These are phyloP conservation scores for Leucoptera coffeella DNA, from an alignment of 2,888 invertebrate species.

Conservation along the genomic window DNA sequence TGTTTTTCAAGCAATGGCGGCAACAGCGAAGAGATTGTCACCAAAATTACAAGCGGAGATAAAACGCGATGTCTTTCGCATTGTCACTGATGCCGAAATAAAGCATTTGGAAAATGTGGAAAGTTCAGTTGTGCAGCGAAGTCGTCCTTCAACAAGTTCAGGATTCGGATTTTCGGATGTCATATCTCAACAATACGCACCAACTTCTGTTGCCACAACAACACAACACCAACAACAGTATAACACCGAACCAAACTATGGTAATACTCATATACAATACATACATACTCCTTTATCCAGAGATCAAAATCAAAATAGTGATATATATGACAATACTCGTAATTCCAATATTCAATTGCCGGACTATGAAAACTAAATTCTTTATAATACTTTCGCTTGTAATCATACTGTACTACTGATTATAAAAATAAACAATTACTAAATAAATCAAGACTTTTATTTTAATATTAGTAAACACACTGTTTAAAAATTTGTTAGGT, in stretches of 20 bases:
- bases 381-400: neutral
- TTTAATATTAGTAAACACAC: no score
- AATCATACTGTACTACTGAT: neutral
- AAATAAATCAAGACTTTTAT: no score
- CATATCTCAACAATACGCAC: neutral
- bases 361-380: neutral
- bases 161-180: neutral
- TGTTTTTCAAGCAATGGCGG: conserved; percentile 2
- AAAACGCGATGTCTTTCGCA: conserved; percentile 1
- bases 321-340: no score
- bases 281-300: neutral
- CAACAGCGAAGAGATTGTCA: conserved; percentile 1
- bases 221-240: neutral
- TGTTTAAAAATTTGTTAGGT: no score
- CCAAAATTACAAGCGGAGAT: conserved; percentile 2
- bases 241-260: neutral
- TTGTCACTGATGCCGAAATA: conserved; percentile 1
- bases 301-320: neutral
- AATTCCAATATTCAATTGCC: neutral
- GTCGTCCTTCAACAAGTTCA: conserved; percentile 4
- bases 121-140: conserved; percentile 3
- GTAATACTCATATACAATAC: neutral
- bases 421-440: neutral
- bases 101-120: conserved; percentile 2
- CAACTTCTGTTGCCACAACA: neutral